Evolutionary conservation across 1,140 invertebrate genomes (phyloP).

Genomic region (Eupeodes corollae): DNA sequence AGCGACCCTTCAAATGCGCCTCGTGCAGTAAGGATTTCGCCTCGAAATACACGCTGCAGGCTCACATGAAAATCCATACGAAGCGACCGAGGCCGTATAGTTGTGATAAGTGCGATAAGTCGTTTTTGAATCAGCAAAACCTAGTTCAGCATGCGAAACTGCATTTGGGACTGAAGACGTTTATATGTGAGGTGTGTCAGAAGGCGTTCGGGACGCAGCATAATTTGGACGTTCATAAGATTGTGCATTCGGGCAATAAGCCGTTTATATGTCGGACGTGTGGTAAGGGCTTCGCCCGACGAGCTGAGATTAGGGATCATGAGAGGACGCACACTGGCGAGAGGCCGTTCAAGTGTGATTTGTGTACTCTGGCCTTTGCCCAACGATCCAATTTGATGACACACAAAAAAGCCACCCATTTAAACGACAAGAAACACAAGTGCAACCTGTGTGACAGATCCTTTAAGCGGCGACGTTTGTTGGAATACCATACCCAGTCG

Average conservation of each 20-base stretch:
- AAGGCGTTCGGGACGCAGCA: conserved; percentile 65
- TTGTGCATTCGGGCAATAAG: conserved; percentile 46
- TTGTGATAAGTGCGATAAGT: conserved; percentile 56
- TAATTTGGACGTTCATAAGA: conserved; percentile 61
- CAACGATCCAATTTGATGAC: conserved; percentile 70
- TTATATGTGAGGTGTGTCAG: conserved; percentile 60
- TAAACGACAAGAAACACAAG: conserved; percentile 60
- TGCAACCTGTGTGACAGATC: conserved; percentile 57
- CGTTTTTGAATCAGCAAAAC: conserved; percentile 64
- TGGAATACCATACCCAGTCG: conserved; percentile 73
- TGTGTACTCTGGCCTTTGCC: conserved; percentile 63
- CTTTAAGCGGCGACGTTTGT: conserved; percentile 59
- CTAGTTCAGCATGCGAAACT: conserved; percentile 60
- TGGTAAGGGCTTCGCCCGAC: conserved; percentile 60
- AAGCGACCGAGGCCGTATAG: conserved; percentile 53
- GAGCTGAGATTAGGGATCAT: conserved; percentile 65
- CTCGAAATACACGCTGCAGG: conserved; percentile 64
- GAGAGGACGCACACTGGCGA: conserved; percentile 62
- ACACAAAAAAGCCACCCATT: conserved; percentile 66
- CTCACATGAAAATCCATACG: conserved; percentile 61
- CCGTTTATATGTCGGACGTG: conserved; percentile 59
- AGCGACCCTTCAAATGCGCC: conserved; percentile 52
- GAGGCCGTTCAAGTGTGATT: conserved; percentile 63
- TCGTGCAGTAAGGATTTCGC: conserved; percentile 61
- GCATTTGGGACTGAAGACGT: conserved; percentile 56